Evolutionary conservation across 2,888 invertebrate genomes (phyloP).

Genomic region (Steinernema carpocapsae): DNA sequence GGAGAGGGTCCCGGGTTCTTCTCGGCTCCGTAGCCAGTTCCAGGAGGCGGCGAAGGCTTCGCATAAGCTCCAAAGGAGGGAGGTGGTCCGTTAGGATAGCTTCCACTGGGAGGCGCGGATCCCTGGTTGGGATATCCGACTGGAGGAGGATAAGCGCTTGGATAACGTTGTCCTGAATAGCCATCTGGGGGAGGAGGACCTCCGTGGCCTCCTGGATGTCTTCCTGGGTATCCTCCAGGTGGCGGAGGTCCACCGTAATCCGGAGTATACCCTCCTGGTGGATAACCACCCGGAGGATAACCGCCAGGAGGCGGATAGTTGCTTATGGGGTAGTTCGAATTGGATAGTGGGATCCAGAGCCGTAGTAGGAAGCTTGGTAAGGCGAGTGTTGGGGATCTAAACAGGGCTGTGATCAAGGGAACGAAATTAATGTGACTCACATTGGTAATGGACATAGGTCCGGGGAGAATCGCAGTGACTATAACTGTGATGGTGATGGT

Average conservation of each 20-base stretch:
- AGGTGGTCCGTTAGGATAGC: no score
- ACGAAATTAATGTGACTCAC: neutral
- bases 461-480: neutral
- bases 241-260: neutral
- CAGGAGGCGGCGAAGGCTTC: constrained; percentile 6
- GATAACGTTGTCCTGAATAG: neutral
- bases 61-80: no score
- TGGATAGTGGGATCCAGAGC: neutral
- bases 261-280: neutral
- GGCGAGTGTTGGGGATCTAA: neutral
- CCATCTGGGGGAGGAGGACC: neutral
- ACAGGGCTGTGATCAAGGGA: neutral
- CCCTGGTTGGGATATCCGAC: constrained; percentile 4
- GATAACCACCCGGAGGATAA: no score
- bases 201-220: neutral
- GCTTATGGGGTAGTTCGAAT: neutral
- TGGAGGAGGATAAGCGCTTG: neutral
- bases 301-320: neutral
- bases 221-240: neutral
- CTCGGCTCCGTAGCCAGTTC: neutral
- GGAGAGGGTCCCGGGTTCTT: neutral
- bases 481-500: neutral
- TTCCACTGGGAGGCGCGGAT: neutral
- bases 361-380: neutral
- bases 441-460: constrained; percentile 3